Conservation (phyloP, 2,113 vertebrate species). For the Pachyramphus minor region DNA sequence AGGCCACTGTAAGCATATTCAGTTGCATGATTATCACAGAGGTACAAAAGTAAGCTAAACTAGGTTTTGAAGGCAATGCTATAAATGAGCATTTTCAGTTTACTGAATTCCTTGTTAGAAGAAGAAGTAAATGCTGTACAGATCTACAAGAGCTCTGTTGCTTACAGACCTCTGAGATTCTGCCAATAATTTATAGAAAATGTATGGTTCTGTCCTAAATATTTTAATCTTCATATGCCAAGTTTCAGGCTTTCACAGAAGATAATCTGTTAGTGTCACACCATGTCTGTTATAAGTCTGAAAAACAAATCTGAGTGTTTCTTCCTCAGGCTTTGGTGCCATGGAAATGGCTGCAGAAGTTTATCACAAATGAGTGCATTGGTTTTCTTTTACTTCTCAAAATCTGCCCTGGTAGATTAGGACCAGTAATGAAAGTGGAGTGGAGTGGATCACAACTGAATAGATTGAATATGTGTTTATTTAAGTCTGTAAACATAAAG, state of each 20-base stretch:
- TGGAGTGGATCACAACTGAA: background rate
- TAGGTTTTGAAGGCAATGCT: background rate
- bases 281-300: background rate
- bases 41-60: background rate
- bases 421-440: background rate
- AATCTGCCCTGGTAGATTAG: background rate
- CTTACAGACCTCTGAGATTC: background rate
- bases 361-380: background rate
- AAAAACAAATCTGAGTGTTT: background rate
- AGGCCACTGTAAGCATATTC: slow-evolving; percentile 32
- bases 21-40: slow-evolving; percentile 46
- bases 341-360: background rate
- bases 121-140: background rate
- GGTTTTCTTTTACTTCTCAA: background rate
- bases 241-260: background rate
- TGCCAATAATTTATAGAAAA: background rate
- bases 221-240: background rate
- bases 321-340: background rate
- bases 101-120: background rate
- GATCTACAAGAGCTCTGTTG: background rate
- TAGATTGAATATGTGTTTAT: background rate
- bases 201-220: background rate
- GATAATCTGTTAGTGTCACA: background rate
- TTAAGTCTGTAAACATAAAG: background rate
- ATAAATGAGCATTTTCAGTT: background rate